A percentile compares a stretch with the other conserved stretches of the same genome.
phyloP scores from a whole-genome alignment of 2,888 invertebrate species.

The Diarsia rubi region DNA sequence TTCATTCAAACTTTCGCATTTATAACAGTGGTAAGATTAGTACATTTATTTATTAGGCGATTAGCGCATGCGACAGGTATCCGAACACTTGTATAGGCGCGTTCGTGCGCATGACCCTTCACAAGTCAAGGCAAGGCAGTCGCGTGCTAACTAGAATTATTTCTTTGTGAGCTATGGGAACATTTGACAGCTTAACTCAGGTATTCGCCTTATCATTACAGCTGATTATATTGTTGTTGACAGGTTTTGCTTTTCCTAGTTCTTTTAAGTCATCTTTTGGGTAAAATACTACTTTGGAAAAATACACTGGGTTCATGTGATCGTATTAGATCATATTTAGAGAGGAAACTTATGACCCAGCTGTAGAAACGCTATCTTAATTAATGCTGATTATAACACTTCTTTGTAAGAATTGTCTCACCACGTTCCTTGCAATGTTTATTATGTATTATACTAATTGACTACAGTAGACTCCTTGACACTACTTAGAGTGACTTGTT shows the following conservation, averaged over 20 bases:
- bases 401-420: background rate
- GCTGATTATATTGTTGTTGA: background rate
- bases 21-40: background rate
- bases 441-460: too few relatives aligned
- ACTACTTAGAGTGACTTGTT: too few relatives aligned
- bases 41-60: conserved; percentile 56
- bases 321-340: too few relatives aligned
- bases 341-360: background rate
- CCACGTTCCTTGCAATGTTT: background rate
- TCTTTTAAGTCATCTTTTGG: background rate
- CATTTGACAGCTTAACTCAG: conserved; percentile 28
- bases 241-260: conserved; percentile 7
- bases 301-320: background rate
- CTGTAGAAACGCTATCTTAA: background rate
- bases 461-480: too few relatives aligned
- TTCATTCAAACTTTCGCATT: background rate
- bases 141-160: conserved; percentile 41
- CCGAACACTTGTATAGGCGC: conserved; percentile 48
- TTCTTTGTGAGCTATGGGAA: conserved; percentile 49
- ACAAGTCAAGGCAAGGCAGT: conserved; percentile 81
- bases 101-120: conserved; percentile 78
- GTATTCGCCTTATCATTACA: conserved; percentile 7
- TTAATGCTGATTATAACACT: background rate
- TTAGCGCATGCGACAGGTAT: conserved; percentile 67
- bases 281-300: background rate